Evolutionary conservation across 2,113 vertebrate species (phyloP).

Genomic region (Ploceus nigricollis): DNA sequence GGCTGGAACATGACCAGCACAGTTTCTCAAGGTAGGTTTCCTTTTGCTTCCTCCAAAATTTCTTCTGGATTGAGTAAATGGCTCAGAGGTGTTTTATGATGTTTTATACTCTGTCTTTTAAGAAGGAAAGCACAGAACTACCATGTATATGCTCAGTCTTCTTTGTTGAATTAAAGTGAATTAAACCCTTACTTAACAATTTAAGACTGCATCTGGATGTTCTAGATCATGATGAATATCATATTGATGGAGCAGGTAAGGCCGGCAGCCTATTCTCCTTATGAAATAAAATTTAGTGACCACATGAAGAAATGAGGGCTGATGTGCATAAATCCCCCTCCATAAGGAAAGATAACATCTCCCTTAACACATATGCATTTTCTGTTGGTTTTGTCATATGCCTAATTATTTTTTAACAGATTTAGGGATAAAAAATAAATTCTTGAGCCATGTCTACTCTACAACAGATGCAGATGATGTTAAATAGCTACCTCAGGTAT

Average conservation of each 20-base stretch:
- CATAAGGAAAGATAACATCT: background rate
- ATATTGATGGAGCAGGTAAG: background rate
- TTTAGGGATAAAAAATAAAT: background rate
- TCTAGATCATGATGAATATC: background rate
- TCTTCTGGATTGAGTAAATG: background rate
- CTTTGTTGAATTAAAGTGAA: background rate
- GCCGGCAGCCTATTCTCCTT: background rate
- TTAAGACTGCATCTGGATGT: background rate
- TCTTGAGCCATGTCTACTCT: background rate
- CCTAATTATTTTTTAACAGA: background rate
- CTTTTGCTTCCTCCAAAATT: background rate
- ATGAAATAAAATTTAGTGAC: background rate
- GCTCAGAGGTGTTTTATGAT: background rate
- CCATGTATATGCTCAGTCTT: background rate
- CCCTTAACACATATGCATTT: background rate
- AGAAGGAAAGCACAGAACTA: background rate
- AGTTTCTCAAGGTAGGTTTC: conserved; percentile 5
- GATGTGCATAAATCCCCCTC: background rate
- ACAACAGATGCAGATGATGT: background rate
- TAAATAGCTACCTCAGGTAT: background rate
- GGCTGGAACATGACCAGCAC: background rate
- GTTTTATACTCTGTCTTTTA: background rate
- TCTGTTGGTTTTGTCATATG: background rate
- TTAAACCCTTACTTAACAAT: background rate
- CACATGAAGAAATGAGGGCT: background rate